A percentile compares a stretch with the other conserved stretches of the same genome.
These are phyloP conservation scores for Sphenopsis melanotis DNA, from an alignment of 2,797 vertebrate genomes.

Conservation along the genomic window DNA sequence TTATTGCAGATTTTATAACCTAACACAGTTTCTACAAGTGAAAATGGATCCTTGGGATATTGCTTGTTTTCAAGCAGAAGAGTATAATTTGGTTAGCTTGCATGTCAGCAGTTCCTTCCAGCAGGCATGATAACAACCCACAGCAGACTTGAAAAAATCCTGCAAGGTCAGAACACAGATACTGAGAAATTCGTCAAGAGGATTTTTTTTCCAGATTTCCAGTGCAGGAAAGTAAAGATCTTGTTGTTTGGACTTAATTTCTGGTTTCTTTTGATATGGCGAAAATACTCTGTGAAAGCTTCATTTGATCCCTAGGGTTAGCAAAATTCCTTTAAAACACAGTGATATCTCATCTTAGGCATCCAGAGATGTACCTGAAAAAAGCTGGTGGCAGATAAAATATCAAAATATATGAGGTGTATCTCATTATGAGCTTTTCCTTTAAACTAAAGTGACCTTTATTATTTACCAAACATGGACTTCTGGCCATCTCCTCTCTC, in stretches of 20 bases:
- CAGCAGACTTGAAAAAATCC: not conserved
- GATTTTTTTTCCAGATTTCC: not conserved
- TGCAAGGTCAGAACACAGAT: not conserved
- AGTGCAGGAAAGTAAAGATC: not conserved
- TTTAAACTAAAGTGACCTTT: not conserved
- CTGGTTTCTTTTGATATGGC: not conserved
- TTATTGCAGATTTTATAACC: not conserved
- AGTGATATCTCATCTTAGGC: not conserved
- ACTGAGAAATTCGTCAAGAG: not conserved
- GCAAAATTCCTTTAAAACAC: not conserved
- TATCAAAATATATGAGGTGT: not conserved
- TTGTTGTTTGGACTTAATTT: not conserved
- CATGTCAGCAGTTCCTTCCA: not conserved
- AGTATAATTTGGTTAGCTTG: not conserved
- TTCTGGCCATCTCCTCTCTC: not conserved
- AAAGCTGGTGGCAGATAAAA: not conserved
- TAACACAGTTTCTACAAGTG: not conserved
- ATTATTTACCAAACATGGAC: not conserved
- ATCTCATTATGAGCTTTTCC: not conserved
- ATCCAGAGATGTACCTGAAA: not conserved
- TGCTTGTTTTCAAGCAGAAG: not conserved
- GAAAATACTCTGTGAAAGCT: not conserved
- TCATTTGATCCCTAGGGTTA: not conserved
- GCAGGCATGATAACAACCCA: not conserved
- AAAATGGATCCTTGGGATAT: not conserved